phyloP scores from a whole-genome alignment of 2,113 vertebrate genomes.

The Paralichthys olivaceus region DNA sequence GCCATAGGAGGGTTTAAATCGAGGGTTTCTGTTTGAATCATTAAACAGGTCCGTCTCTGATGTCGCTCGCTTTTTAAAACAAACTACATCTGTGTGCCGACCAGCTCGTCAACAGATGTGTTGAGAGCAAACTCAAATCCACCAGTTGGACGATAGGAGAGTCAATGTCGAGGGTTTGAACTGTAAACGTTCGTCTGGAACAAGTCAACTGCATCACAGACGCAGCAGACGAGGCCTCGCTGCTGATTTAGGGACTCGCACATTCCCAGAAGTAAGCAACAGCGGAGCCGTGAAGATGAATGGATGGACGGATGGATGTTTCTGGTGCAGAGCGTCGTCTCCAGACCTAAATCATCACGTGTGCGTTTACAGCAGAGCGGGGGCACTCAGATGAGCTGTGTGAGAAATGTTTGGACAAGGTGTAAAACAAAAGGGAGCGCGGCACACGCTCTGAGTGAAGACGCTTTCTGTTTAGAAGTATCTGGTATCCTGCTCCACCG shows the following conservation, averaged over 20 bases:
- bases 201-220: slow-evolving; percentile 18
- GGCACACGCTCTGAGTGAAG: neutral
- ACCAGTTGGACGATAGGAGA: neutral
- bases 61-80: neutral
- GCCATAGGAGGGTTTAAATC: neutral
- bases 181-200: slow-evolving; percentile 39
- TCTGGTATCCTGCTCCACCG: neutral
- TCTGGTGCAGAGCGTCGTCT: neutral
- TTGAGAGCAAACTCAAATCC: no score
- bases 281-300: neutral
- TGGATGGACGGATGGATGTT: slow-evolving; percentile 15
- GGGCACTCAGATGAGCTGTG: slow-evolving; percentile 41
- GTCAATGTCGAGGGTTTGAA: neutral
- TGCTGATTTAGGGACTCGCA: neutral
- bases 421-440: slow-evolving; percentile 33
- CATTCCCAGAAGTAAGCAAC: slow-evolving; percentile 23
- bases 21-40: slow-evolving; percentile 19
- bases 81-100: neutral
- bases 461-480: neutral
- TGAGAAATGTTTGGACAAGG: slow-evolving; percentile 55
- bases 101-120: neutral
- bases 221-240: slow-evolving; percentile 6
- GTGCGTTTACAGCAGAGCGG: slow-evolving; percentile 28
- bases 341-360: slow-evolving; percentile 25
- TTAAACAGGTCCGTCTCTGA: neutral